Conservation (phyloP, 2,888 invertebrate species). For the Pyrocoelia pectoralis region DNA sequence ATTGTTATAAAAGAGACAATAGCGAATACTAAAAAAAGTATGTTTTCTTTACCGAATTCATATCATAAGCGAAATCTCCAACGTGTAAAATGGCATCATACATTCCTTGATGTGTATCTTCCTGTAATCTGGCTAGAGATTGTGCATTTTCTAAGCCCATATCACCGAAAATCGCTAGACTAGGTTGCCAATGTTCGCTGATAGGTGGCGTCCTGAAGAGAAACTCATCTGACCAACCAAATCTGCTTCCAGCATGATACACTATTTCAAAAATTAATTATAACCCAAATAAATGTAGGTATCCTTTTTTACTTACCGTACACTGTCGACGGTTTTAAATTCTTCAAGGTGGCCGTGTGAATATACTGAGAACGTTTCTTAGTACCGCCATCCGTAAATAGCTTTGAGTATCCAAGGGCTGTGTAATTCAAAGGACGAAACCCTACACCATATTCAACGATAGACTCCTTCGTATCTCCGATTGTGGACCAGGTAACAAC, state of each 20-base stretch:
- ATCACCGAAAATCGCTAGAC: constrained; percentile 90
- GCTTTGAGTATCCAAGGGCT: constrained; percentile 65
- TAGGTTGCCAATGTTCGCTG: constrained; percentile 76
- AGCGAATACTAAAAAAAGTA: too few species aligned
- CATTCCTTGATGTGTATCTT: constrained; percentile 79
- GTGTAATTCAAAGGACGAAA: constrained; percentile 64
- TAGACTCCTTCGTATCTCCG: constrained; percentile 69
- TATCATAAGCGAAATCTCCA: constrained; percentile 95
- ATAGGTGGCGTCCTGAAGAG: constrained; percentile 77
- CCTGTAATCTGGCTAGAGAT: constrained; percentile 83
- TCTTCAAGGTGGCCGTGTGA: constrained; percentile 73
- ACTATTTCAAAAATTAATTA: constrained; percentile 44
- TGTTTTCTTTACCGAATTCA: constrained; percentile 69
- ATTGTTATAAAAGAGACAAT: too few species aligned
- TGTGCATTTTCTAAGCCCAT: constrained; percentile 93
- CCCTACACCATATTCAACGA: constrained; percentile 77
- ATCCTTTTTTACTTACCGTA: constrained; percentile 63
- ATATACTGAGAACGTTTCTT: constrained; percentile 74
- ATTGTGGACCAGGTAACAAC: constrained; percentile 86
- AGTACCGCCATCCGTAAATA: constrained; percentile 80
- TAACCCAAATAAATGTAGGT: neutral
- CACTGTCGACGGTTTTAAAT: constrained; percentile 68
- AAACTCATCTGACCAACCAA: constrained; percentile 85
- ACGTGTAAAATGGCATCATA: constrained; percentile 92
- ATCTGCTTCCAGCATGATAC: constrained; percentile 81